These are phyloP conservation scores for Zygogramma bicolorata DNA, from an alignment of 2,888 invertebrate species.

Conservation along the genomic window DNA sequence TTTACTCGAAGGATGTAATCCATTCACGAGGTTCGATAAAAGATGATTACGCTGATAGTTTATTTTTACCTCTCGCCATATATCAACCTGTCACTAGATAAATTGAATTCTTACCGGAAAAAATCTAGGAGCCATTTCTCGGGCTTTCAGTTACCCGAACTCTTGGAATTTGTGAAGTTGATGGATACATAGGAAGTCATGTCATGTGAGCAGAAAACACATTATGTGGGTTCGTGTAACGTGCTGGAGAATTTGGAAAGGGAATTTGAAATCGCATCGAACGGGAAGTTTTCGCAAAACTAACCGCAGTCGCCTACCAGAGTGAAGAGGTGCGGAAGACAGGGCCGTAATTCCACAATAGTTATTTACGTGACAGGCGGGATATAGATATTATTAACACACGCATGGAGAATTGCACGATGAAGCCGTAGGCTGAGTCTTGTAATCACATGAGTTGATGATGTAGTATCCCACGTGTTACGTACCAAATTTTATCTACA, in stretches of 20 bases:
- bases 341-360: too few relatives aligned
- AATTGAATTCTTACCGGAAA: constrained; percentile 35
- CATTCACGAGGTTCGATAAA: background rate
- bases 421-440: too few relatives aligned
- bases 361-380: too few relatives aligned
- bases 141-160: constrained; percentile 33
- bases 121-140: constrained; percentile 24
- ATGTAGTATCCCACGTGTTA: too few relatives aligned
- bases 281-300: background rate
- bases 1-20: background rate
- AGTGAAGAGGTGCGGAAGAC: background rate
- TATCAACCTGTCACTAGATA: constrained; percentile 33
- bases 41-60: constrained; percentile 2
- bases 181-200: constrained; percentile 26
- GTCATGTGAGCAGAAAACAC: constrained; percentile 7
- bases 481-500: too few relatives aligned
- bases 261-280: background rate
- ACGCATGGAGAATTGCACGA: too few relatives aligned
- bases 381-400: too few relatives aligned
- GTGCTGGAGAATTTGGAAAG: background rate
- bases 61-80: constrained; percentile 14
- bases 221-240: background rate
- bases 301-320: too few relatives aligned
- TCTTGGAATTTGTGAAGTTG: constrained; percentile 22
- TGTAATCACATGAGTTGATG: too few relatives aligned